Percentiles rank a stretch among this genome's conserved stretches.
These are phyloP conservation scores for Drosophila quasianomalipes DNA, from an alignment of 2,888 invertebrate species.

Conservation along the genomic window DNA sequence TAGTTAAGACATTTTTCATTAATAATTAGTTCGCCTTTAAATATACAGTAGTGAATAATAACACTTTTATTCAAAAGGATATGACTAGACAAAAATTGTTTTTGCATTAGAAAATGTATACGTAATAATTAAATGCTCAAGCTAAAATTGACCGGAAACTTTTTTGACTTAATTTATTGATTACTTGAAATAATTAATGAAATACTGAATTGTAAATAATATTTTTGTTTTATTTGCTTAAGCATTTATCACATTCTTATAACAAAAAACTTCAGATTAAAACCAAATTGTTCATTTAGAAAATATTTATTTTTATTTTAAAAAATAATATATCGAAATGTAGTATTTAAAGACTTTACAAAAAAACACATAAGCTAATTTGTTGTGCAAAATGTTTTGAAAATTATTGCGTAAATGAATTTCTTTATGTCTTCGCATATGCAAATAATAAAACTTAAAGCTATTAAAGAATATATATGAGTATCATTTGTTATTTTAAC, in stretches of 20 bases:
- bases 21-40: not conserved
- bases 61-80: not conserved
- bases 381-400: conserved; percentile 38
- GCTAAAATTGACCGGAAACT: not conserved
- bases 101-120: not conserved
- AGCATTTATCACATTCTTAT: not conserved
- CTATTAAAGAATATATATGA: conserved; percentile 81
- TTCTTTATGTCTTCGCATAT: conserved; percentile 10
- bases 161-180: too few relatives aligned
- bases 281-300: conserved; percentile 28
- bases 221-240: not conserved
- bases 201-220: not conserved
- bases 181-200: not conserved
- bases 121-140: not conserved
- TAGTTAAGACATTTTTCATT: not conserved
- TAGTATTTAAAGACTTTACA: conserved; percentile 42
- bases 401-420: conserved; percentile 44
- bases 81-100: not conserved
- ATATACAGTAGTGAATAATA: not conserved
- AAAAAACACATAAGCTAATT: conserved; percentile 24
- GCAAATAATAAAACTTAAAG: conserved; percentile 51
- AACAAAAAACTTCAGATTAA: not conserved
- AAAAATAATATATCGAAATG: conserved; percentile 50
- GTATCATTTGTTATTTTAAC: conserved; percentile 82
- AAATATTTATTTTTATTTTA: conserved; percentile 64